Evolutionary conservation across 2,797 vertebrate genomes (phyloP).

Genomic region (Mormyrus proboscirostris): DNA sequence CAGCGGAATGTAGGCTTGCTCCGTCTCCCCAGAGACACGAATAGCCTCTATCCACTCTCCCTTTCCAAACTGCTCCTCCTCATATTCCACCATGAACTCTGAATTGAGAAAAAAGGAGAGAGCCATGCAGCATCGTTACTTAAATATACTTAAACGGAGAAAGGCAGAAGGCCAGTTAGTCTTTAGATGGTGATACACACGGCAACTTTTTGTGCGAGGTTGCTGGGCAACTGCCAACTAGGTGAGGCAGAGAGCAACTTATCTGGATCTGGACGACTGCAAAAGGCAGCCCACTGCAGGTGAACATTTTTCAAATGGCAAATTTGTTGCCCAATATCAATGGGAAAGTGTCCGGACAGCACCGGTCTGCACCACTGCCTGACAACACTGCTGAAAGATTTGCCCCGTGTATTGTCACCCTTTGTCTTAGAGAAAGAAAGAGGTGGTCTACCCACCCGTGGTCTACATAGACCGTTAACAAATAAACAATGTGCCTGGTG

Average conservation of each 20-base stretch:
- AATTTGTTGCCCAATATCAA: not conserved
- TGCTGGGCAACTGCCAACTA: not conserved
- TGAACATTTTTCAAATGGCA: not conserved
- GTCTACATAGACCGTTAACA: not conserved
- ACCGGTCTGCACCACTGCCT: not conserved
- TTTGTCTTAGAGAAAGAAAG: not conserved
- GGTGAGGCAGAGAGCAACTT: not conserved
- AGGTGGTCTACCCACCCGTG: not conserved
- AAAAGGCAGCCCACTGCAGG: not conserved
- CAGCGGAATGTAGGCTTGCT: constrained; percentile 40
- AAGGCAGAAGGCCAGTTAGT: not conserved
- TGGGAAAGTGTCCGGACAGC: not conserved
- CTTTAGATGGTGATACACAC: not conserved
- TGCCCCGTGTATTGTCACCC: not conserved
- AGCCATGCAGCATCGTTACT: constrained; percentile 6
- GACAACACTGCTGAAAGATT: not conserved
- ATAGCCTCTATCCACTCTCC: constrained; percentile 54
- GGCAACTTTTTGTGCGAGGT: not conserved
- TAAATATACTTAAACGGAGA: not conserved
- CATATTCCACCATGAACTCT: constrained; percentile 63
- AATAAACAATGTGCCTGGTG: not conserved
- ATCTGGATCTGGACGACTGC: not conserved
- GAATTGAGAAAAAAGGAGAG: constrained; percentile 13
- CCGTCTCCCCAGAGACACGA: constrained; percentile 43
- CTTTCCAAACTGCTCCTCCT: constrained; percentile 50